These are phyloP conservation scores for Papilio elwesi DNA, from an alignment of 2,888 invertebrate species.

Conservation along the genomic window DNA sequence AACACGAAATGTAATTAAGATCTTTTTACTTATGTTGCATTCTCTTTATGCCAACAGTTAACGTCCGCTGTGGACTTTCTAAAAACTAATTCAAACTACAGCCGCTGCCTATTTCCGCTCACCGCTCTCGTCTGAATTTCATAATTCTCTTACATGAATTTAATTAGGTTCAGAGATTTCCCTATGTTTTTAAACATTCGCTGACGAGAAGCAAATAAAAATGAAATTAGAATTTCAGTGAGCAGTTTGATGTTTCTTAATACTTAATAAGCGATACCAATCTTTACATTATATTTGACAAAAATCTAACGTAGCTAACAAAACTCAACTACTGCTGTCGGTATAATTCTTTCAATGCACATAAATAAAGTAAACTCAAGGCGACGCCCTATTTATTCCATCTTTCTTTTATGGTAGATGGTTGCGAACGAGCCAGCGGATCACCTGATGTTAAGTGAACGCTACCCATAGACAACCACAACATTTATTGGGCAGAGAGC, in stretches of 20 bases:
- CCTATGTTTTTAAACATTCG: neutral
- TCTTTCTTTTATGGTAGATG: too few relatives aligned
- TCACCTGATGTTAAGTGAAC: too few relatives aligned
- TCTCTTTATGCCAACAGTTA: constrained; percentile 49
- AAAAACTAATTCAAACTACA: constrained; percentile 72
- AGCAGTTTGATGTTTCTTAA: neutral
- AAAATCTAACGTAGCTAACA: too few relatives aligned
- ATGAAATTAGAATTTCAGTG: neutral
- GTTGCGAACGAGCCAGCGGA: too few relatives aligned
- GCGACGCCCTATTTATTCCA: too few relatives aligned
- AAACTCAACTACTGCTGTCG: too few relatives aligned
- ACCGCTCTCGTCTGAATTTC: constrained; percentile 31
- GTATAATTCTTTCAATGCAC: too few relatives aligned
- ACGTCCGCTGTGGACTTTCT: constrained; percentile 58
- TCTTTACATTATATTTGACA: too few relatives aligned
- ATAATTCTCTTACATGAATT: constrained; percentile 31
- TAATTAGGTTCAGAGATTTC: constrained; percentile 19
- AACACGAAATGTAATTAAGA: constrained; percentile 71
- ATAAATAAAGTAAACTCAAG: too few relatives aligned
- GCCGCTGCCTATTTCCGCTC: constrained; percentile 32
- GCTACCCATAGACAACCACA: too few relatives aligned
- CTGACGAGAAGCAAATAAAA: neutral
- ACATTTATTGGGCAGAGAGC: too few relatives aligned
- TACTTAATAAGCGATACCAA: too few relatives aligned
- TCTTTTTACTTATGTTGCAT: constrained; percentile 66